These are phyloP conservation scores for Vollenhovia emeryi DNA, from an alignment of 1,140 invertebrate species.

Conservation along the genomic window DNA sequence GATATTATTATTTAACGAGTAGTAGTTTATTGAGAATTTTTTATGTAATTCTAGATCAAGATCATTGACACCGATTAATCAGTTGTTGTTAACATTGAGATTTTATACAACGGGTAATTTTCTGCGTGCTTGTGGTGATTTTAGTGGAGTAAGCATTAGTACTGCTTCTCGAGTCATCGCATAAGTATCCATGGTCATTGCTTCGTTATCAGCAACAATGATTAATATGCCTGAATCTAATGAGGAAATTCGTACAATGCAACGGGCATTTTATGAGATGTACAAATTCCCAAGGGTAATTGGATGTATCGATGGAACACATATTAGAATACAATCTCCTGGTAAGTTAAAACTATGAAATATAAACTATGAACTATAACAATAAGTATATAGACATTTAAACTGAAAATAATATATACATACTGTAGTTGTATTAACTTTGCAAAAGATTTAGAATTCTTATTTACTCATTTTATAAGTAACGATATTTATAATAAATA, in stretches of 20 bases:
- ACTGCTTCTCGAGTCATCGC: background rate
- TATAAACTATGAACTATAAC: too few species aligned
- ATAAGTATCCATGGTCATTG: background rate
- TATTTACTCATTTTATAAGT: too few species aligned
- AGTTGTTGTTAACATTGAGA: background rate
- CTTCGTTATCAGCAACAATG: conserved; percentile 1
- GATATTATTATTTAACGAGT: background rate
- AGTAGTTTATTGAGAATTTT: background rate
- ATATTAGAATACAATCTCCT: background rate
- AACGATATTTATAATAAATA: background rate
- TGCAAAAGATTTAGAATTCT: too few species aligned
- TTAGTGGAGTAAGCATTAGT: background rate
- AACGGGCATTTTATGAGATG: background rate
- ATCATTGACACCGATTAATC: background rate
- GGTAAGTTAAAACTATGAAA: background rate
- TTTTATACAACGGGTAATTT: conserved; percentile 12
- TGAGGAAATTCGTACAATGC: background rate
- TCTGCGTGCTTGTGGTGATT: background rate
- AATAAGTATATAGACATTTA: too few species aligned
- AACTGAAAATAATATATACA: too few species aligned
- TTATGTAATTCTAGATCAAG: background rate
- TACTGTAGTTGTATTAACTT: too few species aligned
- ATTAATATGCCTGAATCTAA: background rate
- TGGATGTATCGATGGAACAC: background rate
- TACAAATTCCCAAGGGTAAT: conserved; percentile 5